Percentiles rank a stretch among this genome's conserved stretches.
Conservation (phyloP, 2,797 vertebrate genomes). For the Malurus splendens region DNA sequence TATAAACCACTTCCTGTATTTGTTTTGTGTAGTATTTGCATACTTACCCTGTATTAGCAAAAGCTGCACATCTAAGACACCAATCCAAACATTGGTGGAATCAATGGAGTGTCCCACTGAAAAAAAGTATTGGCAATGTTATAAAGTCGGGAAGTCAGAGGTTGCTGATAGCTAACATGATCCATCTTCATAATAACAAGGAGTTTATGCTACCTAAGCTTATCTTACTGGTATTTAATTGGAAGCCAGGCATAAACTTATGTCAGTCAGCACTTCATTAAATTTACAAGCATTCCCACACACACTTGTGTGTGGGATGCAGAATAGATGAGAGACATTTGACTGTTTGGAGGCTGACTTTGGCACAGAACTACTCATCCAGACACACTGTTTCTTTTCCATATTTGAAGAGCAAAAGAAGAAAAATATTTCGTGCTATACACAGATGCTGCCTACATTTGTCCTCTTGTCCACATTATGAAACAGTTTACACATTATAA, state of each 20-base stretch:
- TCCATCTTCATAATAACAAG: neutral
- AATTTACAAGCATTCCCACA: neutral
- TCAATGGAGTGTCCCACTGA: neutral
- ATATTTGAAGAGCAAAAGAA: neutral
- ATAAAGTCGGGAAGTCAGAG: neutral
- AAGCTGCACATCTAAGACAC: neutral
- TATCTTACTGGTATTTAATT: neutral
- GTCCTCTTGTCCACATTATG: neutral
- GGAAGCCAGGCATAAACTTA: neutral
- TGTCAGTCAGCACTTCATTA: slow-evolving; percentile 12
- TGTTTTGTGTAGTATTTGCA: neutral
- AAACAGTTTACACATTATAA: neutral
- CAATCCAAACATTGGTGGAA: neutral
- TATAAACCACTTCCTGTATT: neutral
- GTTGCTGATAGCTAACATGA: neutral
- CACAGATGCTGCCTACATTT: neutral
- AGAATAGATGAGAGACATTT: neutral
- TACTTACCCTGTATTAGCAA: neutral
- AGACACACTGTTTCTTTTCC: neutral
- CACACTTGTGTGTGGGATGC: neutral
- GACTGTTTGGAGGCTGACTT: neutral
- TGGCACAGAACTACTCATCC: neutral
- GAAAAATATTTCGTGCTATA: neutral
- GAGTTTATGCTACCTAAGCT: neutral
- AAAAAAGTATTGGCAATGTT: neutral